These are phyloP conservation scores for Tryphoninae sp. DNA, from an alignment of 2,888 invertebrate species.

Conservation along the genomic window DNA sequence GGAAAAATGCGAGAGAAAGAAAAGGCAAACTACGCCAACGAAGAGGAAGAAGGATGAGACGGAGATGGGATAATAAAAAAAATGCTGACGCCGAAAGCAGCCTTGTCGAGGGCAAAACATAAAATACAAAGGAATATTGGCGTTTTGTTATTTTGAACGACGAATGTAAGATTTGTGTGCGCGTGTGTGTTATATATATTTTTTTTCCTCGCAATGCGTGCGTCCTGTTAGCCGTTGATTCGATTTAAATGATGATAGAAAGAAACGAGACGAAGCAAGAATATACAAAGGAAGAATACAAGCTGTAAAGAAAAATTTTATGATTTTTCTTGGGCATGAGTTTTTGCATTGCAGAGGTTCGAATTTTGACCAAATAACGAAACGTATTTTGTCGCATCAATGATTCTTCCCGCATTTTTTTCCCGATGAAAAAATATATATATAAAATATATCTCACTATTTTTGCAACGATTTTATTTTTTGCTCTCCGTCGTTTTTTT, in stretches of 20 bases:
- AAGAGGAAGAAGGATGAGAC: slow-evolving; percentile 27
- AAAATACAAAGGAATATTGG: slow-evolving; percentile 1
- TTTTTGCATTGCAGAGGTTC: neutral
- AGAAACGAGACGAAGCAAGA: slow-evolving; percentile 49
- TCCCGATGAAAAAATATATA: neutral
- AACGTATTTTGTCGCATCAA: neutral
- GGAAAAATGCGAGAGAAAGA: slow-evolving; percentile 9
- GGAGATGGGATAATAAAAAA: neutral
- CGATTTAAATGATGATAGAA: slow-evolving; percentile 67
- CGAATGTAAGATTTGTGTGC: slow-evolving; percentile 60
- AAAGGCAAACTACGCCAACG: slow-evolving; percentile 7
- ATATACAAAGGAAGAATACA: neutral
- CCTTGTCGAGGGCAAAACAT: slow-evolving; percentile 24
- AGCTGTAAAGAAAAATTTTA: slow-evolving; percentile 23
- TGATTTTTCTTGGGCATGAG: slow-evolving; percentile 22
- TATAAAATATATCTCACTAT: no score
- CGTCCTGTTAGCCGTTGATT: slow-evolving; percentile 76
- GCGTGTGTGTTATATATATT: slow-evolving; percentile 66
- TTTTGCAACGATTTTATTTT: neutral
- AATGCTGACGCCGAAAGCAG: neutral
- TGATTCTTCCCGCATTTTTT: neutral
- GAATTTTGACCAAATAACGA: neutral
- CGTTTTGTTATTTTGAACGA: slow-evolving; percentile 47
- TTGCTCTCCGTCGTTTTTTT: slow-evolving; percentile 11
- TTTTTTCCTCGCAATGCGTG: slow-evolving; percentile 70